Evolutionary conservation across 2,113 vertebrate species (phyloP), one percentile per base, ranked within the genome.

Genomic region (Panurus biarmicus): DNA sequence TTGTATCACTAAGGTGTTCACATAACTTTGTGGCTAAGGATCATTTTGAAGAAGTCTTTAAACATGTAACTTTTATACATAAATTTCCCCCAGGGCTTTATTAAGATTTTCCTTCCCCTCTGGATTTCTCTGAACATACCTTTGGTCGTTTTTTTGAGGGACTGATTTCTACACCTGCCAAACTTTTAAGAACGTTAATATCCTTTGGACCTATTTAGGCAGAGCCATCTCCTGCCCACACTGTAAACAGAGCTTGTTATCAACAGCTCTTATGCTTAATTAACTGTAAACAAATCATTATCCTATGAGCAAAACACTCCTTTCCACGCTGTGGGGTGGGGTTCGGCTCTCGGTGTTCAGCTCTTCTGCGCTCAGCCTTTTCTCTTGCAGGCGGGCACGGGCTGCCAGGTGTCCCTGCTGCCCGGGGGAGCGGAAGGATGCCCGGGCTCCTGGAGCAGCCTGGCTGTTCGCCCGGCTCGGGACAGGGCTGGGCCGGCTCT

Each of bases 221-320:
- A 12, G 87, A 94, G 42, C 54, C 48, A 25, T 70, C 78, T 93
- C 69, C 88, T 94, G 69, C 86, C 90, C 60, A 88, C 72, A 58
- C 64, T 31, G 22, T 66, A 90, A 90, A 60, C 38, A 94, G 70
- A 36, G 42, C 64, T 79, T 79, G 71, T 79, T 93, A 92, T 92
- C 85, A 88, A 83, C 75, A 88, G 42, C 79, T 94, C 75, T 93
- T 65, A 88, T 10, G 47, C 44, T 47, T 91, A 95, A 91, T 93
- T 95, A 95, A 87, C 77, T 50, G 78, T 93, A 93, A 92, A 87
- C 81, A 89, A 94, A 62, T 89, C n/a, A 48, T 82, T 89, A 91
- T 61, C 36, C 1, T 0, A 48, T 53, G 67, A 90, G 88, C 64
- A 88, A 91, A 93, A 75, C 94, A 85, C 94, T 93, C 93, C 71